Evolutionary conservation across 2,113 vertebrate species (phyloP), one percentile per base, ranked within the genome.

Genomic region (Syngnathus typhle): DNA sequence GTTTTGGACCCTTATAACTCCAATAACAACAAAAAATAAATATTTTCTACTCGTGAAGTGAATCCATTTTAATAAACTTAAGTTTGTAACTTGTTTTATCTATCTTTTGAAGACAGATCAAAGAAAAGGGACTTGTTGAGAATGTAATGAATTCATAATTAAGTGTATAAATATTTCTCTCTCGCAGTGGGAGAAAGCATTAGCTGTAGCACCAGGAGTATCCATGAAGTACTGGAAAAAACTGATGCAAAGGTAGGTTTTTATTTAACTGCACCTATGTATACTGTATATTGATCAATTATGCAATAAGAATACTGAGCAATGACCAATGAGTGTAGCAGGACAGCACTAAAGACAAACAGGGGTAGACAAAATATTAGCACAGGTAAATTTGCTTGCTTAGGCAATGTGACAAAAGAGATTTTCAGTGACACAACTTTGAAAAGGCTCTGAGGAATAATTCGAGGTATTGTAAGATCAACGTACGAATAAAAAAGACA

Each of bases 221-320:
- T 99, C 97, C n/a, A 91, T 98, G 94, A 96, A 94, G 73, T 99
- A 99, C 65, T 99, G 97, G 97, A 98, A 88, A 84, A 98, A 96
- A 75, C 86, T 99, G 75, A 98, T 96, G 95, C 95, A 98, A 85
- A 94, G 97, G 97, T 98, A 89, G 55, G 19, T 60, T 61, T 27
- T 5, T 11, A 43, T 62, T 38, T 18, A 32, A 32, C 27, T 32
- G 16, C 46, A 65, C 23, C 16, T 36, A 6, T n/a, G n/a, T n/a
- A n/a, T 43, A 12, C 27, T 32, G 27, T 39, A 41, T 4, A 62
- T 43, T 12, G 12, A 41, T 63, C n/a, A 23, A 27, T 23, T 10
- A 59, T 4, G 9, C 32, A 19, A 13, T 2, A 7, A 27, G 9
- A 27, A 55, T 52, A 52, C 49, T n/a, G 18, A 52, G 19, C 19